Base-by-base conservation (phyloP, 1,140 invertebrate genomes). In the Drosophila repletoides region DNA sequence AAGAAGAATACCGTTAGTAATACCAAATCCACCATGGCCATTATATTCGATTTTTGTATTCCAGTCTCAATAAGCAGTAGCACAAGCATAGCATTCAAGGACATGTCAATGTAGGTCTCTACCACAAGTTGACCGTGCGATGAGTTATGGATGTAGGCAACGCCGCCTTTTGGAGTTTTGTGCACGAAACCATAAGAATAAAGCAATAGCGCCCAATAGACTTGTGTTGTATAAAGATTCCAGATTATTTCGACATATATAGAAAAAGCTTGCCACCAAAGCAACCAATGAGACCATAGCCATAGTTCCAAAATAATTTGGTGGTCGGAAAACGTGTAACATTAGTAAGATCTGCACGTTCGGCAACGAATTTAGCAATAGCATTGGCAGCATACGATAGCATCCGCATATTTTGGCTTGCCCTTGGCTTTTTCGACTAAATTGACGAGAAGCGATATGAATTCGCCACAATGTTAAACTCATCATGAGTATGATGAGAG, bases 151-250 rank as follows among this genome's bases (percentile, higher is more conserved):
- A 98, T 96, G 76, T 97, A 97, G 28, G 93, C 94, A 51, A 97
- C 93, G 60, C 94, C 95, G 12, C 97, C 96, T 89, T 94, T 95
- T 58, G 94, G 93, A 7, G 94, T 94, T 81, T 95, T 95, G 88
- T 98, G 96, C 72, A 97, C 94, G 83, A 98, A 99, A 97, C 68
- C 97, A 97, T 81, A 99, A 97, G 69, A 96, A 94, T 92, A 99
- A 88, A 19, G 98, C 96, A 31, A 94, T 92, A 26, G 97, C 92
- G 2, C 96, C 98, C 98, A 98, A 99, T 81, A 98, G 95, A 33
- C 95, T 98, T 91, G 97, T 97, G 89, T 99, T 99, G 91, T 98
- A 99, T 53, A 99, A 92, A 83, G 99, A 99, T 73, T 99, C 98
- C 21, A 99, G 92, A 90, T 99, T 99, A 89, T 99, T 99, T 43